phyloP scores from a whole-genome alignment of 2,113 vertebrate genomes.

The Sciurus niger region DNA sequence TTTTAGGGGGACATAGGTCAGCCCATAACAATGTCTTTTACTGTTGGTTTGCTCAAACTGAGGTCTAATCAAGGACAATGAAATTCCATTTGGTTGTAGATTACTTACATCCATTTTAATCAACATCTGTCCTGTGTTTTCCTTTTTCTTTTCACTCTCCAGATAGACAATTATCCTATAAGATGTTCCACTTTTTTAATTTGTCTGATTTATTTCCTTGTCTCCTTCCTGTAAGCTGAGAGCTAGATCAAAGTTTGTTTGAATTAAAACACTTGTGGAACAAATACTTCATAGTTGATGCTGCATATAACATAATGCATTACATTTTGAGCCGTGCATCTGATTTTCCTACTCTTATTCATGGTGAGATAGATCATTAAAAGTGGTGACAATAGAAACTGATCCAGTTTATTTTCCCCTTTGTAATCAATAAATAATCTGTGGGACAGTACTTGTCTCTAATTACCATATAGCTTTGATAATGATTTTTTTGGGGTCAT shows the following conservation, averaged over 20 bases:
- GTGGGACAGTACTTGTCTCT: not conserved
- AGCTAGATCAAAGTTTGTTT: not conserved
- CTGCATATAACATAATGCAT: not conserved
- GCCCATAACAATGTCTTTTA: not conserved
- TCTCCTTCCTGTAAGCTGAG: slow-evolving; percentile 39
- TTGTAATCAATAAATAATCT: not conserved
- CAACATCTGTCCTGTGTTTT: too few species aligned
- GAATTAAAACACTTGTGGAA: slow-evolving; percentile 42
- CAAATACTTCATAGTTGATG: not conserved
- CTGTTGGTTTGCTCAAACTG: not conserved
- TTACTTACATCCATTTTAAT: slow-evolving; percentile 10
- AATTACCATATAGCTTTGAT: not conserved
- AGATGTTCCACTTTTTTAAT: slow-evolving; percentile 11
- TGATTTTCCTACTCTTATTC: not conserved
- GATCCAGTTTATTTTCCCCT: not conserved
- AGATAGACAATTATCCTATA: slow-evolving; percentile 13
- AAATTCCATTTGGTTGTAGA: slow-evolving; percentile 13
- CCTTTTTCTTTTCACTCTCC: slow-evolving; percentile 6
- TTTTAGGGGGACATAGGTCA: not conserved
- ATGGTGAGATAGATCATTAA: not conserved
- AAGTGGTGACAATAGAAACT: not conserved
- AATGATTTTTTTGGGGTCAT: not conserved
- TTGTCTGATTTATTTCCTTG: not conserved
- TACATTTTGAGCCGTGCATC: not conserved
- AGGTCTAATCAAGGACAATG: not conserved